phyloP scores from a whole-genome alignment of 2,797 vertebrate genomes.

The Microctenopoma steveboyesi region DNA sequence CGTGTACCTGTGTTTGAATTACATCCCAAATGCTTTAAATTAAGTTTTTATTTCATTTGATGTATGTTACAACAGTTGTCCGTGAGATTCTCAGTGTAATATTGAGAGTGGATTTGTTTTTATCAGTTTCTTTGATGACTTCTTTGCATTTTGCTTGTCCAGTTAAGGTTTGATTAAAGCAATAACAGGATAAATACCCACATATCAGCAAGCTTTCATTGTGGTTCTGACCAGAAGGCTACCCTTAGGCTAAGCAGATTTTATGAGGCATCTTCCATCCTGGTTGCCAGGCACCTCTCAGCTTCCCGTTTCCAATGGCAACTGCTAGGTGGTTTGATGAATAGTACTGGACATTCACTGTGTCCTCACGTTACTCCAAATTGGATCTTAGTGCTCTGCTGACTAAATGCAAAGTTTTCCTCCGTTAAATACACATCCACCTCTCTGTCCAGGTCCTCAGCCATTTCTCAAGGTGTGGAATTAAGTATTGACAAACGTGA shows the following conservation, averaged over 20 bases:
- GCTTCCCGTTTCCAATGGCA: constrained; percentile 83
- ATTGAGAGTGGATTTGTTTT: constrained; percentile 30
- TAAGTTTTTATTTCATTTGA: constrained; percentile 50
- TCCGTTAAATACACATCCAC: constrained; percentile 29
- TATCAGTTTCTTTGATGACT: constrained; percentile 37
- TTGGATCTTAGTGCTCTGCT: constrained; percentile 62
- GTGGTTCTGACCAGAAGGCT: constrained; percentile 60
- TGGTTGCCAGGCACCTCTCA: constrained; percentile 82
- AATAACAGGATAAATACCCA: constrained; percentile 32
- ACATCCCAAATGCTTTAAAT: constrained; percentile 21
- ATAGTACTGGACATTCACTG: constrained; percentile 77
- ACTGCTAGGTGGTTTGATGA: constrained; percentile 81
- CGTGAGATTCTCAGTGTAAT: constrained; percentile 24
- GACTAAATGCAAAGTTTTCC: constrained; percentile 71
- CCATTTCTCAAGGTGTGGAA: constrained; percentile 61
- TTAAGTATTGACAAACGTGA: constrained; percentile 54
- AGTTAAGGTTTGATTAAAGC: constrained; percentile 39
- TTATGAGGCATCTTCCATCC: constrained; percentile 74
- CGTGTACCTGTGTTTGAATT: constrained; percentile 33
- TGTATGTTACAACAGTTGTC: constrained; percentile 19
- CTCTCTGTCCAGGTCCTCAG: constrained; percentile 23
- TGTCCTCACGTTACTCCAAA: constrained; percentile 74
- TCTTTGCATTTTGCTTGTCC: constrained; percentile 15
- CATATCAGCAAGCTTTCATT: constrained; percentile 42
- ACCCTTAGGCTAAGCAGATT: constrained; percentile 70